phyloP scores from a whole-genome alignment of 2,888 invertebrate species.

The Nebria brevicollis region DNA sequence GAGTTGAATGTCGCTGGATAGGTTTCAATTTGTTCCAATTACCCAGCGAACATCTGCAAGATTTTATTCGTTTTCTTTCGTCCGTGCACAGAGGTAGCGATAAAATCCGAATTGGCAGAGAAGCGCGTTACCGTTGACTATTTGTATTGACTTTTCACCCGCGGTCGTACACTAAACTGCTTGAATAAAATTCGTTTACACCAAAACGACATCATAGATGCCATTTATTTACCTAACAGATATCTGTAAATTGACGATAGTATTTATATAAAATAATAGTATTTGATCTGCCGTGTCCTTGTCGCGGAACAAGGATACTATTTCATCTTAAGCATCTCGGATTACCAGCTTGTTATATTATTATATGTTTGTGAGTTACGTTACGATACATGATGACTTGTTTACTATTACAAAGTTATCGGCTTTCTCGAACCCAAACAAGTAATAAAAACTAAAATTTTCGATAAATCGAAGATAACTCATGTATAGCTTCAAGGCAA shows the following conservation, averaged over 20 bases:
- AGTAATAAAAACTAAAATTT: too few relatives aligned
- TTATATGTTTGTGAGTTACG: too few relatives aligned
- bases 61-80: background rate
- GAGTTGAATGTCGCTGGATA: background rate
- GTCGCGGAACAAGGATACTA: too few relatives aligned
- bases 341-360: too few relatives aligned
- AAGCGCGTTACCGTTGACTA: background rate
- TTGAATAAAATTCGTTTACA: background rate
- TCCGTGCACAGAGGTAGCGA: background rate
- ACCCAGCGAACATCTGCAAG: background rate
- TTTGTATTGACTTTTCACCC: background rate
- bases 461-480: too few relatives aligned
- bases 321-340: too few relatives aligned
- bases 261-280: background rate
- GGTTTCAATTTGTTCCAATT: background rate
- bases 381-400: too few relatives aligned
- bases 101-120: background rate
- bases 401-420: too few relatives aligned
- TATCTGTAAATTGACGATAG: background rate
- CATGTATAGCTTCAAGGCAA: too few relatives aligned
- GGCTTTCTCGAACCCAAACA: too few relatives aligned
- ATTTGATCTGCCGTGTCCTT: too few relatives aligned
- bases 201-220: background rate
- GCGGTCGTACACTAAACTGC: background rate
- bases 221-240: background rate